phyloP scores from a whole-genome alignment of 1,140 invertebrate genomes.

The Heliconius nattereri region DNA sequence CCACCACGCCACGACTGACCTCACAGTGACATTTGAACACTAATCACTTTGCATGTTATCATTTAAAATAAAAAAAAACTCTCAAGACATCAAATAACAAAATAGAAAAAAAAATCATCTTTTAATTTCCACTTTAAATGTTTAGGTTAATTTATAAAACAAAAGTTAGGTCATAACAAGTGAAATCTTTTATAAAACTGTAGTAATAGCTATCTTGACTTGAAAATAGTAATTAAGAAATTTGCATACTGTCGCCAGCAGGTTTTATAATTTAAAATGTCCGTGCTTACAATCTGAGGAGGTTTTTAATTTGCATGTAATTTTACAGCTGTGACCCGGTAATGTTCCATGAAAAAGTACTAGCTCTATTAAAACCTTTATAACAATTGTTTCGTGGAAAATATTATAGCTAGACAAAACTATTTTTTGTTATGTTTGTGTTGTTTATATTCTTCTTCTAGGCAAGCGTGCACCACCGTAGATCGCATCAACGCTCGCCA shows the following conservation, averaged over 20 bases:
- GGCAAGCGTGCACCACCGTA: too few relatives aligned
- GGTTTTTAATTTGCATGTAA: slow-evolving; percentile 12
- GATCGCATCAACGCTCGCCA: too few relatives aligned
- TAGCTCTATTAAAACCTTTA: slow-evolving; percentile 4
- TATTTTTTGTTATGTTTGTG: neutral
- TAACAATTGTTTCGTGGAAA: slow-evolving; percentile 3
- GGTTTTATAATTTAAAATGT: slow-evolving; percentile 25
- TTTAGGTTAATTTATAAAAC: slow-evolving; percentile 1
- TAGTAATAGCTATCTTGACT: slow-evolving; percentile 15
- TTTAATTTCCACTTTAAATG: neutral
- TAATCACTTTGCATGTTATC: too few relatives aligned
- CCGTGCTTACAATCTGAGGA: slow-evolving; percentile 16
- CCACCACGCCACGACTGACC: too few relatives aligned
- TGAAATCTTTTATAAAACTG: neutral
- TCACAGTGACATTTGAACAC: too few relatives aligned
- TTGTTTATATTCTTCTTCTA: too few relatives aligned
- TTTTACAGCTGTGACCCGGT: neutral
- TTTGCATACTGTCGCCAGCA: slow-evolving; percentile 28
- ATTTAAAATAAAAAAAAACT: neutral
- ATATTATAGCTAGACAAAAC: neutral
- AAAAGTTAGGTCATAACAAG: slow-evolving; percentile 1
- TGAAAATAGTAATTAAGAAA: slow-evolving; percentile 24
- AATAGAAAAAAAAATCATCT: neutral
- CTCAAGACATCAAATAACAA: too few relatives aligned
- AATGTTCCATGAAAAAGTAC: neutral